Percentiles rank a stretch among this genome's conserved stretches.
These are phyloP conservation scores for Drosophila tanythrix DNA, from an alignment of 2,888 invertebrate species.

Conservation along the genomic window DNA sequence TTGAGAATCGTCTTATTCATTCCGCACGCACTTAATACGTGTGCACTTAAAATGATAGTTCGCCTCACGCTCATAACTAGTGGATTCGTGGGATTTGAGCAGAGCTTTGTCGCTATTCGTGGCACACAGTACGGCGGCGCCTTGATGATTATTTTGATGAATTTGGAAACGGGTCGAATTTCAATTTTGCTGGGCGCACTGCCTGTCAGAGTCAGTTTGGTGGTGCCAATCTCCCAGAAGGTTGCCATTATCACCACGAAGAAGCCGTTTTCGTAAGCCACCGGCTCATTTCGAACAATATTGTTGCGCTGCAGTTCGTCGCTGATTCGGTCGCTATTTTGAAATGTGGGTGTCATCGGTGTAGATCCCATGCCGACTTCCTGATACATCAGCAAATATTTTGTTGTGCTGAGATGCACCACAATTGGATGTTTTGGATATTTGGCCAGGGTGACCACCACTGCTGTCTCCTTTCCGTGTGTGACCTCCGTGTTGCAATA, in stretches of 20 bases:
- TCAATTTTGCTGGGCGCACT: not conserved
- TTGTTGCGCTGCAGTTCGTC: not conserved
- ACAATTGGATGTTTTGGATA: constrained; percentile 4
- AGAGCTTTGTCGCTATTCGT: not conserved
- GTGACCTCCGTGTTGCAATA: not conserved
- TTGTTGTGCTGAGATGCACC: constrained; percentile 8
- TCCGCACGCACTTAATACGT: not conserved
- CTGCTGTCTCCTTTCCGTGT: not conserved
- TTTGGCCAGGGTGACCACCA: constrained; percentile 22
- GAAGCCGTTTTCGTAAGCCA: constrained; percentile 12
- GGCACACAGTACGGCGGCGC: constrained; percentile 18
- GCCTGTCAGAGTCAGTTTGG: not conserved
- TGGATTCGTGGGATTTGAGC: constrained; percentile 4
- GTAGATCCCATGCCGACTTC: not conserved
- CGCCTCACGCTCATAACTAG: not conserved
- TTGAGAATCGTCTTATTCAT: not conserved
- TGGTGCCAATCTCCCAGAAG: constrained; percentile 24
- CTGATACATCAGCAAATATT: constrained; percentile 31
- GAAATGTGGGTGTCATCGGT: constrained; percentile 2
- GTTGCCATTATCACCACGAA: constrained; percentile 12
- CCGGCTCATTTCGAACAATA: not conserved
- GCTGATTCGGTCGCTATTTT: fast-evolving
- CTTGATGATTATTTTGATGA: not conserved
- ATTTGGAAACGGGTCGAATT: not conserved
- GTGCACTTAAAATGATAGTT: not conserved